These are phyloP conservation scores for Lutjanus campechanus DNA, from an alignment of 2,797 vertebrate genomes.

Conservation along the genomic window DNA sequence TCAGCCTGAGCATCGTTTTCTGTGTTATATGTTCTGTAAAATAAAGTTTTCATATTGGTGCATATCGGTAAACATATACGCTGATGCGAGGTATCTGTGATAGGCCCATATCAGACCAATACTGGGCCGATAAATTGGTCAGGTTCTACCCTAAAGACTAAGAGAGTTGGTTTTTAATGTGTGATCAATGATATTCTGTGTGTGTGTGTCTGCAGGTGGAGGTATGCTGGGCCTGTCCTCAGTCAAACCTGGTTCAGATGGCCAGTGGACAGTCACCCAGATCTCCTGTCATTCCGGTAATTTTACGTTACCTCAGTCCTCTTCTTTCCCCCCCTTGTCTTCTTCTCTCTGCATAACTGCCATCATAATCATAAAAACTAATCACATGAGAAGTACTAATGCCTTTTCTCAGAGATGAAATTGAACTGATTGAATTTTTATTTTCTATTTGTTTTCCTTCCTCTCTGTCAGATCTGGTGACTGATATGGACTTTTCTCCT, in stretches of 20 bases:
- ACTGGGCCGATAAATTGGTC: background rate
- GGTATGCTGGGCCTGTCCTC: constrained; percentile 89
- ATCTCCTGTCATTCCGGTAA: constrained; percentile 94
- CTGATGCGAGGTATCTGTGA: too few species aligned
- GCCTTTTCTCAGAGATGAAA: constrained; percentile 12
- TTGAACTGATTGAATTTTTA: constrained; percentile 6
- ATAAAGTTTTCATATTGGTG: too few species aligned
- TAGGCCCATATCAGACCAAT: too few species aligned
- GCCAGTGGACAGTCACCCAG: constrained; percentile 85
- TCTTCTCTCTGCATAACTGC: constrained; percentile 3
- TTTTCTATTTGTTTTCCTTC: constrained; percentile 6
- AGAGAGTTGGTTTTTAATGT: background rate
- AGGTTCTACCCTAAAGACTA: background rate
- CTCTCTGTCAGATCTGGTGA: constrained; percentile 88
- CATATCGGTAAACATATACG: too few species aligned
- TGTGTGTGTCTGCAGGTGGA: constrained; percentile 84
- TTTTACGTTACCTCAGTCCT: constrained; percentile 22
- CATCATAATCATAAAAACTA: background rate
- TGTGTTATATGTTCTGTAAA: too few species aligned
- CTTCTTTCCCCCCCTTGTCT: background rate
- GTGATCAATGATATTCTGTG: background rate
- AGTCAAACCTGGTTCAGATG: constrained; percentile 83
- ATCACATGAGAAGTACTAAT: constrained; percentile 28
- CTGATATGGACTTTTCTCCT: constrained; percentile 95
- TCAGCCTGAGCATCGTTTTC: too few species aligned